Percentiles rank a stretch among this genome's conserved stretches.
Evolutionary conservation across 2,113 vertebrate genomes (phyloP).

Genomic region (Salvelinus sp.): DNA sequence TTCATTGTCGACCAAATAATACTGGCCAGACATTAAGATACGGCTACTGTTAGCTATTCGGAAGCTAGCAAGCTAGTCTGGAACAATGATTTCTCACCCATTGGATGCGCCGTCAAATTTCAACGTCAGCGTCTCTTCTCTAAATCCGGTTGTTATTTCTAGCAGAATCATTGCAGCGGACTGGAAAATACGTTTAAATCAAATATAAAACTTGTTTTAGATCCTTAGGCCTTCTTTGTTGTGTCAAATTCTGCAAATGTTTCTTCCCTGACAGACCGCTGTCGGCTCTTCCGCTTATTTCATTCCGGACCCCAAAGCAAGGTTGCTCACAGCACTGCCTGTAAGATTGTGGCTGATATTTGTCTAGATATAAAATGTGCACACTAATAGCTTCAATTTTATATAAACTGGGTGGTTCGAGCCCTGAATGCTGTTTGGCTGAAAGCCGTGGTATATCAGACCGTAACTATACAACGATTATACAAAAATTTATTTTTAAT

Average conservation of each 20-base stretch:
- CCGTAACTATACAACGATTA: too few relatives aligned
- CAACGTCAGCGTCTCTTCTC: conserved; percentile 91
- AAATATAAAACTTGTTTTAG: conserved; percentile 8
- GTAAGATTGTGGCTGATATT: neutral
- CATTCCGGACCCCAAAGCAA: conserved; percentile 40
- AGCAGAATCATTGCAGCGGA: conserved; percentile 91
- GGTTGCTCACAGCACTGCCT: conserved; percentile 10
- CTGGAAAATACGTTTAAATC: conserved; percentile 21
- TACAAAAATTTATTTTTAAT: too few relatives aligned
- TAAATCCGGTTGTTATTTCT: conserved; percentile 98
- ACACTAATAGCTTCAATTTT: too few relatives aligned
- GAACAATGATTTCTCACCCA: conserved; percentile 80
- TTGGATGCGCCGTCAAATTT: conserved; percentile 92
- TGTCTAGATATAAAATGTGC: too few relatives aligned
- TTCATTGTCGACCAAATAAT: neutral
- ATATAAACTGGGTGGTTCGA: too few relatives aligned
- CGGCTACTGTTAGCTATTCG: neutral
- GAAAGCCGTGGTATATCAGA: too few relatives aligned
- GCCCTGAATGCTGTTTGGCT: too few relatives aligned
- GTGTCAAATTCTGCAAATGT: conserved; percentile 50
- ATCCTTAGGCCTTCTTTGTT: conserved; percentile 42
- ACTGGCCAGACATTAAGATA: neutral
- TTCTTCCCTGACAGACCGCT: conserved; percentile 59
- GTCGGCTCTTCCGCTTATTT: conserved; percentile 65
- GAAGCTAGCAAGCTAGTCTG: conserved; percentile 20